These are phyloP conservation scores for Actinernus sp. DNA, from an alignment of 92 coral and sea anemone species.

Conservation along the genomic window DNA sequence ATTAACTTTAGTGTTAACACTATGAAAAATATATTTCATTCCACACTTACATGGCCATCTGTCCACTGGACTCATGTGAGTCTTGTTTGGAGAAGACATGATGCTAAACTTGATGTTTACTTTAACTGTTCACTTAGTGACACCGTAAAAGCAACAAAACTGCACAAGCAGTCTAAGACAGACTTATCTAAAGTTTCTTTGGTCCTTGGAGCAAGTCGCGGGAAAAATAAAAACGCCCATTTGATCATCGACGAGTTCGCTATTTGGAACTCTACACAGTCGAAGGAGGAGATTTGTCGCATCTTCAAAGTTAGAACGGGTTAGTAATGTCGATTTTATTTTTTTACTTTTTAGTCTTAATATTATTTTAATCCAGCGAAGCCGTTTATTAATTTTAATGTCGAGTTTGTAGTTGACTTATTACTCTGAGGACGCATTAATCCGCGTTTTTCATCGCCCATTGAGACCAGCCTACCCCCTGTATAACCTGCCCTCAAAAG, in stretches of 20 bases:
- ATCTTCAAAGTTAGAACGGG: conserved; percentile 68
- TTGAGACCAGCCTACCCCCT: no score
- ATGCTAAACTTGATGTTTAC: conserved; percentile 44
- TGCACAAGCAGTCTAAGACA: neutral
- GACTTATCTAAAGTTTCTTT: conserved; percentile 27
- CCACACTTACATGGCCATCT: conserved; percentile 54
- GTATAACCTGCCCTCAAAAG: no score
- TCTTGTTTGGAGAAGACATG: conserved; percentile 63
- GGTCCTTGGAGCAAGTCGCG: conserved; percentile 91
- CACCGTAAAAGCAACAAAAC: neutral
- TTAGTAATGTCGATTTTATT: conserved; percentile 16
- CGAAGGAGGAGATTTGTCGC: conserved; percentile 55
- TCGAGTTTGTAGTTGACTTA: no score
- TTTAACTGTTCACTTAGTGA: conserved; percentile 72
- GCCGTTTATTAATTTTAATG: neutral
- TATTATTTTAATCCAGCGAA: neutral
- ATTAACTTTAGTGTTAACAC: conserved; percentile 73
- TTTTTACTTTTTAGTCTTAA: neutral
- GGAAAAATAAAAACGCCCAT: conserved; percentile 64
- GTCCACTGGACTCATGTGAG: conserved; percentile 86
- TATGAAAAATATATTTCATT: conserved; percentile 13
- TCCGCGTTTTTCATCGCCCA: no score
- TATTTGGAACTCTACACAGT: conserved; percentile 75
- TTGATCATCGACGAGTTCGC: conserved; percentile 91
- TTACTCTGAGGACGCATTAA: no score